phyloP scores from a whole-genome alignment of 2,888 invertebrate species.

The Coremacera marginata region DNA sequence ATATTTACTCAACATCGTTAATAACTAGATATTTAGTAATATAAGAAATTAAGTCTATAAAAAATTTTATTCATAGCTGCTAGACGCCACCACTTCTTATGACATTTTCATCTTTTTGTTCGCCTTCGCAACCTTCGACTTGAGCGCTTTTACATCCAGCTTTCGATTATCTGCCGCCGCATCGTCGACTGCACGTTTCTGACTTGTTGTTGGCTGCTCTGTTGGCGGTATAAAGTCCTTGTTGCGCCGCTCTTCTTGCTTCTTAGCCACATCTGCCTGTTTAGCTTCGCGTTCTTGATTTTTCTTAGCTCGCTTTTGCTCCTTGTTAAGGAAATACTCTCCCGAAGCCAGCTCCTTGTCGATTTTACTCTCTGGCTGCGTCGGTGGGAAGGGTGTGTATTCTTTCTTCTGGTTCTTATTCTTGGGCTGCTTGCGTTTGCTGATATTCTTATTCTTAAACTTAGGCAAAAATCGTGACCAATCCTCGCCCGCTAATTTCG shows the following conservation, averaged over 20 bases:
- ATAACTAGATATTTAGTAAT: neutral
- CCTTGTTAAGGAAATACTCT: slow-evolving; percentile 94
- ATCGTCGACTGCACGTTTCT: slow-evolving; percentile 50
- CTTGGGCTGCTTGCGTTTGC: slow-evolving; percentile 88
- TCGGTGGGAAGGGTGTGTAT: slow-evolving; percentile 98
- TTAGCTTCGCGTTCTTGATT: slow-evolving; percentile 83
- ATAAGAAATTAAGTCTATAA: neutral
- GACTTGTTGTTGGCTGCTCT: slow-evolving; percentile 69
- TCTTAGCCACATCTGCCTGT: slow-evolving; percentile 80
- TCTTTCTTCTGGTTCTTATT: slow-evolving; percentile 90
- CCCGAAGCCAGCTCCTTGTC: slow-evolving; percentile 95
- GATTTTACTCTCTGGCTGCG: slow-evolving; percentile 91
- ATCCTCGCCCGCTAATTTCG: slow-evolving; percentile 89
- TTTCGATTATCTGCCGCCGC: slow-evolving; percentile 50
- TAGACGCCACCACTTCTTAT: neutral
- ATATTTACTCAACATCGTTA: too few species aligned
- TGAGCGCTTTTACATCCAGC: slow-evolving; percentile 79
- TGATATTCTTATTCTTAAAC: slow-evolving; percentile 90
- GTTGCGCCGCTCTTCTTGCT: slow-evolving; percentile 81
- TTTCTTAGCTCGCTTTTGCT: slow-evolving; percentile 79
- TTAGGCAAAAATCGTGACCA: slow-evolving; percentile 98
- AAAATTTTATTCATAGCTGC: neutral
- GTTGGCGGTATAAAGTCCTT: slow-evolving; percentile 86
- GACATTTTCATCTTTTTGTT: slow-evolving; percentile 68
- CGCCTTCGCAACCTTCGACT: slow-evolving; percentile 81